Base-by-base conservation (phyloP, 2,888 invertebrate species). In the Athripsodes cinereus region DNA sequence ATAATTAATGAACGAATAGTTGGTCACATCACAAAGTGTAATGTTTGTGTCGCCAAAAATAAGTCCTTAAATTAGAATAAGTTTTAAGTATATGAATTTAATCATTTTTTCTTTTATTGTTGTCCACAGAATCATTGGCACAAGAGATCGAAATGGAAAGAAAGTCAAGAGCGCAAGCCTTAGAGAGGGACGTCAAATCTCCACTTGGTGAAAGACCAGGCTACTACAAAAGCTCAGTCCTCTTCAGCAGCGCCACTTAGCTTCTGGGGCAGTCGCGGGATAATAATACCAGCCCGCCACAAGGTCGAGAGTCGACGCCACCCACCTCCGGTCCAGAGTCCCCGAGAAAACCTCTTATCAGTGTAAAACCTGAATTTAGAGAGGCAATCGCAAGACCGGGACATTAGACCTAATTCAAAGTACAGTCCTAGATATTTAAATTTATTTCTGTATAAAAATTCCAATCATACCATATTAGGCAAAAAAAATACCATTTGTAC, bases 211-310 rank as follows among this genome's bases (percentile, higher is more conserved):
- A 92, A 74, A 81, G 87, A 62, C 82, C 85, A 59, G 84, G 85
- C 67, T 92, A 92, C 75, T 92, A 92, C 80, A 92, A 92, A 77
- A 92, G 91, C 76, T 92, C 92, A 34, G 91, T 92, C 66, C 81
- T 92, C 65, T 92, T 92, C 74, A 91, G 91, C 68, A 91, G 91
- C 72, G 92, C 92, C 70, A 92, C 92, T 78, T 84, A 83, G 80
- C 79, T 78, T 59, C 49, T 58, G 63, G 60, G 47, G 47, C 47
- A 53, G 53, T 48, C 52, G 59, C 58, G 61, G 53, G 40, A 40
- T 3, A n/a, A n/a, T n/a, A n/a, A n/a, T n/a, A 2, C 40, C 2
- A 40, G 40, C 40, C 40, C 40, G 40, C 13, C 40, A 2, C 40
- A 13, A n/a, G 40, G 40, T n/a, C 16, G 40, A 2, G 62, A 60